Percentiles rank a stretch among this genome's conserved stretches.
Evolutionary conservation across 2,113 vertebrate genomes (phyloP).

Genomic region (Pollachius pollachius): DNA sequence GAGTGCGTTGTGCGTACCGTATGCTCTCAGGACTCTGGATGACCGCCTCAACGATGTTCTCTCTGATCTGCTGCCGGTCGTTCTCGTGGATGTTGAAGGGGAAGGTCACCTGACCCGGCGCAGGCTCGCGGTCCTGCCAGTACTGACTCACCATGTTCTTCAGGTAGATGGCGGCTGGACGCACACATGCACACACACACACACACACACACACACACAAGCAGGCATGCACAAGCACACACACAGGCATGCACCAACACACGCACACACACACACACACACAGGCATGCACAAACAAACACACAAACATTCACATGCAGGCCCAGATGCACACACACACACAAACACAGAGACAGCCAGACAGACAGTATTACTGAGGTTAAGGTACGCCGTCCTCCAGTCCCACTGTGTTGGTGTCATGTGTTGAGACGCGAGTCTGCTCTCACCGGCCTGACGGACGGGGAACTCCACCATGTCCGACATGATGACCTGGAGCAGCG

Average conservation of each 20-base stretch:
- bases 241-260: not conserved
- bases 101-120: slow-evolving; percentile 84
- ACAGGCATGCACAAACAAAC: not conserved
- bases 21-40: slow-evolving; percentile 93
- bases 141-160: slow-evolving; percentile 99
- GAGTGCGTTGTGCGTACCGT: slow-evolving; percentile 71
- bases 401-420: not conserved
- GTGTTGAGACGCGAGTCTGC: not conserved
- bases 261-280: too few species aligned
- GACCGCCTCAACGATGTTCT: slow-evolving; percentile 93
- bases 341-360: too few species aligned
- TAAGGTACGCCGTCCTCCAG: not conserved
- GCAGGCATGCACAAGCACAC: not conserved
- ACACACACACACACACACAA: not conserved
- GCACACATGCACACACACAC: not conserved
- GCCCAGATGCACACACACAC: not conserved
- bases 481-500: slow-evolving; percentile 93
- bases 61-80: slow-evolving; percentile 92
- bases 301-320: not conserved
- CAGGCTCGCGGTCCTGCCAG: slow-evolving; percentile 93
- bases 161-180: slow-evolving; percentile 92
- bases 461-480: slow-evolving; percentile 97
- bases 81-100: slow-evolving; percentile 98
- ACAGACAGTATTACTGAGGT: not conserved
- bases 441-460: slow-evolving; percentile 93